Base-by-base conservation (phyloP, 1,140 invertebrate genomes). In the Drosophila malerkotliana region DNA sequence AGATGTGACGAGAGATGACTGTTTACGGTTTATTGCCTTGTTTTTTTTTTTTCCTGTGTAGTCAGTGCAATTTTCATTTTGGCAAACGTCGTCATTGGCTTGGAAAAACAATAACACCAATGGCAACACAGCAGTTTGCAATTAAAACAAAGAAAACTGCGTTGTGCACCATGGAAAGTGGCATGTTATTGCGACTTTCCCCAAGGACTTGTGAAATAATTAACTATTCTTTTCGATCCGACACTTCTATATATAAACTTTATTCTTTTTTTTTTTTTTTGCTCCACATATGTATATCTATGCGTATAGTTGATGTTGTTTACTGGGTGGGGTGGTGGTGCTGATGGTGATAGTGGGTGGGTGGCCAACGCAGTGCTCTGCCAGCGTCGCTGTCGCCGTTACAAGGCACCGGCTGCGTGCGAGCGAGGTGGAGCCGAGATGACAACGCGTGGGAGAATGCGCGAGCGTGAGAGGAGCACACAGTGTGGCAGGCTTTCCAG, bases 111-210 rank as follows among this genome's bases (percentile, higher is more conserved):
- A 63, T 63, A 39, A 66, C 39, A 48, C 9, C 44, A 58, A 58
- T 10, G 30, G 30, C 44, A 58, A 58, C n/a, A 14, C 39, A 41
- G 10, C 41, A 45, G 9, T 47, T 53, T 53, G 51, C 51, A 53
- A 53, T 53, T 53, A 69, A 47, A 68, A 69, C 66, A 69, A 69
- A 68, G 41, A 69, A 32, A 71, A 71, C 52, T 71, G 64, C 67
- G 67, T 71, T 69, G 67, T 71, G 51, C 66, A 26, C 41, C 67
- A 56, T 57, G 63, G 64, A 69, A 68, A 48, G 24, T 67, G 44
- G 26, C 52, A 48, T 57, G 67, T 57, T 73, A 60, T 73, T 79
- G 61, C 76, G 76, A 68, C 75, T 78, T 79, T 73, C 47, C 58
- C 59, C 32, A 68, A 77, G 66, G 75, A 76, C 49, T 58, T 58